Base-by-base conservation (phyloP, 92 coral and sea anemone genomes). In the Phenganax subtilis region DNA sequence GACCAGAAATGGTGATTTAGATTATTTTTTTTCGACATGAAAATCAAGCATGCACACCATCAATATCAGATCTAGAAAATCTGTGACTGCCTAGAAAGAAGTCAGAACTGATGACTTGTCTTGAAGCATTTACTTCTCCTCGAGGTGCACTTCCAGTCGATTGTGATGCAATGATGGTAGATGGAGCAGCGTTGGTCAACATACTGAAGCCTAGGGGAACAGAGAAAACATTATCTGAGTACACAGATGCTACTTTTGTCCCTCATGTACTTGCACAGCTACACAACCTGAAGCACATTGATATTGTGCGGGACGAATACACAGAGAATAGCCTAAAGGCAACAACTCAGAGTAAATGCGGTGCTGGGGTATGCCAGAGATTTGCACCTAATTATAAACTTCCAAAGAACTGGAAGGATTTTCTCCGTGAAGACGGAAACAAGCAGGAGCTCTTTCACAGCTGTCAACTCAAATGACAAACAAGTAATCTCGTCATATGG, bases 391-490 rank as follows among this genome's bases (percentile, higher is more conserved):
- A 68, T 51, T 71, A 6, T 56, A 55, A 72, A 61, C 84, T 88
- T 8, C 88, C 86, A 16, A 71, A 85, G 58, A 89, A 81, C 83
- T 89, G 88, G 87, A 89, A 82, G 14, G 89, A 86, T 27, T 81
- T 86, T 17, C 85, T 87, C 11, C 80, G 92, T 17, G 87, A 51
- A 0, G 86, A 76, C 47, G 57, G 51, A 66, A 89, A 89, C 78
- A 86, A 89, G 84, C 76, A 80, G 71, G 88, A 87, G 60, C 80
- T 87, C 60, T 89, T 89, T 71, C 59, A 37, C 55, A 82, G 29
- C 77, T 57, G 58, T 85, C 7, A 52, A 82, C 14, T 64, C 82
- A 9, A 74, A 63, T 58, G 80, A 82, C 51, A 30, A 56, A 25
- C 88, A 86, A 55, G 85, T 86, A 3, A 62, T 89, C 65, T 58